phyloP scores from a whole-genome alignment of 2,888 invertebrate genomes.

The Dynastes maya region DNA sequence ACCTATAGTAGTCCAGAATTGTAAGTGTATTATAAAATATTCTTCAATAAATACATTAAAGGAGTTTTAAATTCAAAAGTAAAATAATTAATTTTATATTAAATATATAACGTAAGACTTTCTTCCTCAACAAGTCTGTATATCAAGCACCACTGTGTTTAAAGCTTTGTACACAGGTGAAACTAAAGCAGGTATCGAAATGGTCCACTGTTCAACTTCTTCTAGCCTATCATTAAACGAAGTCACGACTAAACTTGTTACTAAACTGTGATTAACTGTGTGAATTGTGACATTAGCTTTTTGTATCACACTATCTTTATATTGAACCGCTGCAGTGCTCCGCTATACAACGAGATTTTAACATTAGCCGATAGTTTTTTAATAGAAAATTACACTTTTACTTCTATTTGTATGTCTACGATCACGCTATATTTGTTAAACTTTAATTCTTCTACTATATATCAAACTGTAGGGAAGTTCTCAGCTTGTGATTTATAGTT shows the following conservation, averaged over 20 bases:
- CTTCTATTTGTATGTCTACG: constrained; percentile 4
- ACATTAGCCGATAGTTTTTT: constrained; percentile 16
- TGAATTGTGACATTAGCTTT: constrained; percentile 65
- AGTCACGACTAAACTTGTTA: constrained; percentile 65
- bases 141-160: too few species aligned
- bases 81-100: too few species aligned
- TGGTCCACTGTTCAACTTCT: constrained; percentile 60
- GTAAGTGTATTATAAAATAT: neutral
- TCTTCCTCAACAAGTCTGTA: too few species aligned
- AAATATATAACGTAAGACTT: neutral
- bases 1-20: constrained; percentile 58
- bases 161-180: constrained; percentile 31
- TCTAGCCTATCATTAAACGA: constrained; percentile 64
- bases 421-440: constrained; percentile 33
- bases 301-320: constrained; percentile 61
- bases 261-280: constrained; percentile 64
- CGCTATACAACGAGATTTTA: constrained; percentile 21
- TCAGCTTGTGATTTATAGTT: constrained; percentile 9
- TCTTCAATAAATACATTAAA: too few species aligned
- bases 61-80: too few species aligned
- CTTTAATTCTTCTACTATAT: constrained; percentile 5
- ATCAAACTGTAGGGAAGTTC: constrained; percentile 31
- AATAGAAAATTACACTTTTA: constrained; percentile 43
- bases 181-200: constrained; percentile 55
- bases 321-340: constrained; percentile 28